These are phyloP conservation scores for Meliscaeva auricollis DNA, from an alignment of 2,888 invertebrate genomes.

Conservation along the genomic window DNA sequence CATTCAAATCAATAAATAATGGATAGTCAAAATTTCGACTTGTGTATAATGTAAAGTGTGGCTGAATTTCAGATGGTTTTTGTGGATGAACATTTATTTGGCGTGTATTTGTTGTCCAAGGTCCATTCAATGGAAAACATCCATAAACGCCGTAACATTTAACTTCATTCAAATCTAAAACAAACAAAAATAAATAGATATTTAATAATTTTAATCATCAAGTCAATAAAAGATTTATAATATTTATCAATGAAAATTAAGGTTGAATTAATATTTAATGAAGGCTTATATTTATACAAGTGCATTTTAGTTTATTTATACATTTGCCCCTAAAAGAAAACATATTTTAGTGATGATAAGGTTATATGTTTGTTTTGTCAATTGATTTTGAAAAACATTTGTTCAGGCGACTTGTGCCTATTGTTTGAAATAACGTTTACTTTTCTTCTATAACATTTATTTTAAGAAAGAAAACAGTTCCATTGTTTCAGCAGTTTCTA, in stretches of 20 bases:
- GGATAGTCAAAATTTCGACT: constrained; percentile 84
- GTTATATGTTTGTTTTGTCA: constrained; percentile 19
- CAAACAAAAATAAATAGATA: constrained; percentile 28
- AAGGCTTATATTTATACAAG: no score
- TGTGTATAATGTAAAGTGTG: constrained; percentile 86
- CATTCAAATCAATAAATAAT: constrained; percentile 88
- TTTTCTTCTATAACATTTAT: constrained; percentile 27
- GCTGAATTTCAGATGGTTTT: constrained; percentile 87
- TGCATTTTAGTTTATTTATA: no score
- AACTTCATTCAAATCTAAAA: constrained; percentile 84
- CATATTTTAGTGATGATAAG: constrained; percentile 31
- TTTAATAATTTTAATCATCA: constrained; percentile 45
- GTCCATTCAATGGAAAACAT: constrained; percentile 91
- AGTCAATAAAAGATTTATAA: not conserved
- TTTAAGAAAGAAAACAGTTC: no score
- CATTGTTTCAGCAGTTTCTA: no score
- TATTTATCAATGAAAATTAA: not conserved
- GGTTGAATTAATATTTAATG: constrained; percentile 22
- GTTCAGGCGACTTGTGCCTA: not conserved
- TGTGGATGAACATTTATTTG: constrained; percentile 93
- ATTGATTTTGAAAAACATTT: constrained; percentile 36
- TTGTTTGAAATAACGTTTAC: constrained; percentile 32
- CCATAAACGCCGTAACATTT: constrained; percentile 92
- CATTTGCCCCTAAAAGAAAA: not conserved
- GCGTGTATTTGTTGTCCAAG: constrained; percentile 91